These are phyloP conservation scores for Vulpes lagopus DNA, from an alignment of 2,113 vertebrate genomes.

Conservation along the genomic window DNA sequence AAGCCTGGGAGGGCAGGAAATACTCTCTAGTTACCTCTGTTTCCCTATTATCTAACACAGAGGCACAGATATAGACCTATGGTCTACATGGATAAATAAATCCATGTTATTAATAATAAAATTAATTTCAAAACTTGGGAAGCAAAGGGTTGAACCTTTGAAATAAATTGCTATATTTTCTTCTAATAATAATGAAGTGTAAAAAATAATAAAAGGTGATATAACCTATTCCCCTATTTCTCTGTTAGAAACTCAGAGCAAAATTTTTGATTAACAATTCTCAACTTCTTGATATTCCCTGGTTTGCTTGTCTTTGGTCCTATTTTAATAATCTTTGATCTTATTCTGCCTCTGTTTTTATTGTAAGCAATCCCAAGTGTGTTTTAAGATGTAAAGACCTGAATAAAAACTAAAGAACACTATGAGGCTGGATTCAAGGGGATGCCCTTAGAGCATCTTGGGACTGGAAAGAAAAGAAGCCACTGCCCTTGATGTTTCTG, in stretches of 20 bases:
- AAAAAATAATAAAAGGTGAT: not conserved
- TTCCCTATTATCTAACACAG: not conserved
- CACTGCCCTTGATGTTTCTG: not conserved
- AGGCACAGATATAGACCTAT: not conserved
- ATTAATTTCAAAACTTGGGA: not conserved
- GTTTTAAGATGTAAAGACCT: constrained; percentile 3
- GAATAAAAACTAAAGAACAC: not conserved
- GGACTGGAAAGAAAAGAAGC: not conserved
- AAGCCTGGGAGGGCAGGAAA: not conserved
- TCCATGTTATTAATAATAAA: not conserved
- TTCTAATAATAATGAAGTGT: not conserved
- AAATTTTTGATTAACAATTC: not conserved
- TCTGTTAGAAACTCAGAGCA: not conserved
- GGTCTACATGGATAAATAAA: not conserved
- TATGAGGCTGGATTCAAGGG: not conserved
- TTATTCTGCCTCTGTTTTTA: constrained; percentile 1
- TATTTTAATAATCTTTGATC: not conserved
- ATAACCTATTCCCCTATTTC: not conserved
- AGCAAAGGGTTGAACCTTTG: not conserved
- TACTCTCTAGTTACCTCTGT: not conserved
- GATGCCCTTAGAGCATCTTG: not conserved
- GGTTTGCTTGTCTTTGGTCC: not conserved
- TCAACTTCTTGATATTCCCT: not conserved
- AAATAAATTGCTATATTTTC: not conserved
- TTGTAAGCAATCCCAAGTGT: not conserved